Percentiles rank a stretch among this genome's conserved stretches.
Evolutionary conservation across 2,888 invertebrate genomes (phyloP).

Genomic region (Cheilosia grossa): DNA sequence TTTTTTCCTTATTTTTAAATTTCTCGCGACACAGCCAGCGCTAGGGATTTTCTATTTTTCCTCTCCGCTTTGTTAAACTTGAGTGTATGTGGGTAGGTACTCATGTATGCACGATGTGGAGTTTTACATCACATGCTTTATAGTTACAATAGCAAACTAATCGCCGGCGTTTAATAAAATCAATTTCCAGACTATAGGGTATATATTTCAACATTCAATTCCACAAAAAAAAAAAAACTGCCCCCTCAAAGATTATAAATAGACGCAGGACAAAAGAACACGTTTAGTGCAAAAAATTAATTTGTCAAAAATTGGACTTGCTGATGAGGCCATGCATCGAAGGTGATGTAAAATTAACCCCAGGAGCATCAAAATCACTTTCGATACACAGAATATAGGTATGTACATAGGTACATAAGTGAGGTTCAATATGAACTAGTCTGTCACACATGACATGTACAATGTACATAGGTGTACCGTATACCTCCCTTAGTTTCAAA

Average conservation of each 20-base stretch:
- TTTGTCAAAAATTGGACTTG: constrained; percentile 52
- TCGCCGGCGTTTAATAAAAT: constrained; percentile 2
- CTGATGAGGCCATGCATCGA: constrained; percentile 5
- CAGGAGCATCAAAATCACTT: not conserved
- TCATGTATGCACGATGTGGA: not conserved
- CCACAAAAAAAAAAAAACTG: not conserved
- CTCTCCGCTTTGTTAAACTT: not conserved
- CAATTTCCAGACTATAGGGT: not conserved
- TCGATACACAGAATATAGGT: too few relatives aligned
- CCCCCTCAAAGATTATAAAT: constrained; percentile 66
- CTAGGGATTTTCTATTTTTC: constrained; percentile 25
- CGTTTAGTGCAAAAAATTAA: constrained; percentile 48
- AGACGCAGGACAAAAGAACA: constrained; percentile 35
- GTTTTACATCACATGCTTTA: constrained; percentile 2
- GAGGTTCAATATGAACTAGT: not conserved
- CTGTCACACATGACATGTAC: not conserved
- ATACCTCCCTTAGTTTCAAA: not conserved
- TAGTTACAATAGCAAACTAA: constrained; percentile 1
- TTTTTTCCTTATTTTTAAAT: constrained; percentile 24
- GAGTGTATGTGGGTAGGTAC: not conserved
- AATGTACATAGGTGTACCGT: too few relatives aligned
- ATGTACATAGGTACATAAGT: too few relatives aligned
- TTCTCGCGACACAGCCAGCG: not conserved
- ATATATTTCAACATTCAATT: not conserved
- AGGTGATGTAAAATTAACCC: constrained; percentile 25